These are phyloP conservation scores for Indri indri DNA, from an alignment of 2,113 vertebrate species.

Conservation along the genomic window DNA sequence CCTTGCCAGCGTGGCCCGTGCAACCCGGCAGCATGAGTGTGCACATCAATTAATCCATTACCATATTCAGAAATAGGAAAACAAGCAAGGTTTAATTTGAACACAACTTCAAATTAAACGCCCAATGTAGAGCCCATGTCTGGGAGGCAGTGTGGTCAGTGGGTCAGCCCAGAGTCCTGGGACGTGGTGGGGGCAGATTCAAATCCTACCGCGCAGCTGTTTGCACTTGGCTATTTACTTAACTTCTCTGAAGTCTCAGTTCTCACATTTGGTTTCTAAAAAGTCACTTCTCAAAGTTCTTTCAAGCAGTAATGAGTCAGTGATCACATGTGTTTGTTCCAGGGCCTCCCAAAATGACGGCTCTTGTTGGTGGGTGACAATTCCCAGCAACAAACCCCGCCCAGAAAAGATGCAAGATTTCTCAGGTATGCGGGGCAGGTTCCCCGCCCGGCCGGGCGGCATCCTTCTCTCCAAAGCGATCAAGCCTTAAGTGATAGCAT, in stretches of 20 bases:
- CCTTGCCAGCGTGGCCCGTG: fast-evolving
- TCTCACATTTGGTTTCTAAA: too few species aligned
- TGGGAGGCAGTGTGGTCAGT: fast-evolving
- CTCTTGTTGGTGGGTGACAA: fast-evolving
- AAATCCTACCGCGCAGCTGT: too few species aligned
- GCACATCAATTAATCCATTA: fast-evolving
- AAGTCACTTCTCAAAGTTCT: not conserved
- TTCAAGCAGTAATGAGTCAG: fast-evolving
- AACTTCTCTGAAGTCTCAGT: too few species aligned
- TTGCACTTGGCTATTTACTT: fast-evolving
- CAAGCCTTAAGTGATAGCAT: not conserved
- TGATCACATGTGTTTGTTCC: fast-evolving
- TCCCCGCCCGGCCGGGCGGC: fast-evolving
- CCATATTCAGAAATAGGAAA: fast-evolving
- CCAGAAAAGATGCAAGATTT: fast-evolving
- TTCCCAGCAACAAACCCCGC: fast-evolving
- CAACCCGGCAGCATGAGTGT: fast-evolving
- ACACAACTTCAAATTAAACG: not conserved
- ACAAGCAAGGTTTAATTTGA: too few species aligned
- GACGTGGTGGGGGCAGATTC: fast-evolving
- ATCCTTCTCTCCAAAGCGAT: not conserved
- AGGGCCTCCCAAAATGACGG: fast-evolving
- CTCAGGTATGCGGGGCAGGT: fast-evolving
- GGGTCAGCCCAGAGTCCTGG: not conserved
- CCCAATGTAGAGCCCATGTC: fast-evolving